Base-by-base conservation (phyloP, 1,140 invertebrate genomes). In the Brachionus angularis region DNA sequence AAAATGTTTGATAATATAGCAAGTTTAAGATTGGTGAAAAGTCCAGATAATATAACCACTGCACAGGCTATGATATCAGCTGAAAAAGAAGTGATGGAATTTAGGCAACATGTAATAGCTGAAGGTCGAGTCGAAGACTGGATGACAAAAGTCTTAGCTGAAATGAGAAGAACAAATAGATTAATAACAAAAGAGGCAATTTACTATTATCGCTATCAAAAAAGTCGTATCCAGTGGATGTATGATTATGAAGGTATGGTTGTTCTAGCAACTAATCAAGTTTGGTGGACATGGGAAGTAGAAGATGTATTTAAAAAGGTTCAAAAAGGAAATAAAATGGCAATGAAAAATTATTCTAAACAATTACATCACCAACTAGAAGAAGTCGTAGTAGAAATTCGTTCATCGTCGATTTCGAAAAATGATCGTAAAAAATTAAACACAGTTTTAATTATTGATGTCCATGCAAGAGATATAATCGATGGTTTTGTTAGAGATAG, bases 1-100 rank as follows among this genome's bases (percentile, higher is more conserved):
- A 94, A 95, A 87, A 93, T 94, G 89, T 94, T 90, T 81, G 90
- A 93, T 78, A 93, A 93, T 78, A 87, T 94, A 12, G 86, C 87
- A 75, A 86, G 86, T 49, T 82, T 93, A 64, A 83, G 85, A 58
- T 82, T 92, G 71, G 81, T 80, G 31, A 80, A 84, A 29, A 86
- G 88, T 74, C 84, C 82, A 64, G 84, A 84, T 3, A 85, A 86
- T 61, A 82, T 85, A 42, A 84, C 84, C 1, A 79, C 87, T 18
- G 89, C 87, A 1, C 86, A 84, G 21, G 91, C 88, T 42, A 87
- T 94, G 86, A 86, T 91, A 71, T 93, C 91, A 0, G 85, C 85
- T 73, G 91, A 93, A 82, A 85, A 85, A 39, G 91, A 95, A 84
- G 83, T 88, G 52, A 89, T 94, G 89, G 87, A 91, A 50, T 93